Conservation (phyloP, 2,113 vertebrate species). For the Crotalus tigris region DNA sequence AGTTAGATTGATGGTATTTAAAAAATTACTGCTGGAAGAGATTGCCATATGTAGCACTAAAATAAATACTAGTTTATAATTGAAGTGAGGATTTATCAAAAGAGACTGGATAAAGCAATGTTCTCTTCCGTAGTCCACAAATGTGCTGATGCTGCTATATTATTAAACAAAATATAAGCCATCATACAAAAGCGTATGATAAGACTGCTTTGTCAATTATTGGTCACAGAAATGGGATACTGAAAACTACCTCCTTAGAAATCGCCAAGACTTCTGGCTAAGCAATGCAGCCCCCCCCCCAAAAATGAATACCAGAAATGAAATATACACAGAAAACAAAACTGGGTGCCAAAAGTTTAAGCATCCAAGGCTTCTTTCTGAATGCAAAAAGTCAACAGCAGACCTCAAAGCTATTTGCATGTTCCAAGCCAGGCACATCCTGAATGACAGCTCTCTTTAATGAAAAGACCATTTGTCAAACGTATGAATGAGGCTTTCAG, state of each 20-base stretch:
- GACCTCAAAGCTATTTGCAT: conserved; percentile 2
- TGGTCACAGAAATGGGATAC: neutral
- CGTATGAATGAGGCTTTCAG: neutral
- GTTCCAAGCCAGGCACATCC: neutral
- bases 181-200: neutral
- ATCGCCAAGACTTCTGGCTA: neutral
- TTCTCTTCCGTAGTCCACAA: neutral
- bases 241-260: neutral
- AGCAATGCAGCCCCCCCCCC: neutral
- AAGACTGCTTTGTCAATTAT: neutral
- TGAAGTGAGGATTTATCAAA: neutral
- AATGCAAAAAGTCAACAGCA: conserved; percentile 8
- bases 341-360: conserved; percentile 22
- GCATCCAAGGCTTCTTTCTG: conserved; percentile 10
- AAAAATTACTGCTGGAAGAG: neutral
- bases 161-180: neutral
- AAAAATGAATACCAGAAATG: neutral
- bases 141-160: neutral
- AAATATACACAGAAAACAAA: accelerated
- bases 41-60: neutral
- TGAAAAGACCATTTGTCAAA: neutral
- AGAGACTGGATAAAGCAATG: neutral
- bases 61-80: neutral
- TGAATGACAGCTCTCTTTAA: conserved; percentile 32
- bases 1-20: neutral